Conservation (phyloP, 1,140 invertebrate species). For the Diprion similis region DNA sequence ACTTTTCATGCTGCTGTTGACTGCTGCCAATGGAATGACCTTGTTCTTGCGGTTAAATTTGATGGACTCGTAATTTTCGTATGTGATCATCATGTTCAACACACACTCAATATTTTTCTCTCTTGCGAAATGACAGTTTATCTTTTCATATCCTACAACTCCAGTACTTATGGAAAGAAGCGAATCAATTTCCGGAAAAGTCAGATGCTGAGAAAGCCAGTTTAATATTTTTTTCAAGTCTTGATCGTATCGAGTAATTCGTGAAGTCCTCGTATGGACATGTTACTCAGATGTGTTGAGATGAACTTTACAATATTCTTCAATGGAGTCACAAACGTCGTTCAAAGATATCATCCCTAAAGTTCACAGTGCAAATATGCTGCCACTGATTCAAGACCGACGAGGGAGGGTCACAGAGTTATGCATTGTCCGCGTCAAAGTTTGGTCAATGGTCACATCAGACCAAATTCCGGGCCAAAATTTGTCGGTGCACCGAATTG, state of each 20-base stretch:
- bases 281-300: constrained; percentile 44
- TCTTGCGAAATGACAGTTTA: constrained; percentile 38
- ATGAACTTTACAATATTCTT: constrained; percentile 40
- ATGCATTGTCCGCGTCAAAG: constrained; percentile 51
- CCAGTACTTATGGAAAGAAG: constrained; percentile 43
- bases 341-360: constrained; percentile 34
- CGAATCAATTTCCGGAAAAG: constrained; percentile 40
- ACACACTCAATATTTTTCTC: constrained; percentile 37
- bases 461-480: constrained; percentile 50
- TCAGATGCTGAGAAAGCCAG: constrained; percentile 36
- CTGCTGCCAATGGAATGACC: constrained; percentile 33
- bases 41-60: constrained; percentile 32
- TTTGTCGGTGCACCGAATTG: constrained; percentile 47
- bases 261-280: constrained; percentile 41
- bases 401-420: constrained; percentile 34
- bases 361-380: constrained; percentile 29
- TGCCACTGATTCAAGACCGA: too few relatives aligned
- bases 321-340: constrained; percentile 41
- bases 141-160: constrained; percentile 28
- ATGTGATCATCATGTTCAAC: constrained; percentile 34
- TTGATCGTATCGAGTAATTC: constrained; percentile 38
- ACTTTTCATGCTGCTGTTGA: constrained; percentile 32
- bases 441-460: constrained; percentile 55
- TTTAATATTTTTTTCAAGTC: constrained; percentile 27
- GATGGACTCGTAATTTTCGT: constrained; percentile 25